A percentile compares a stretch with the other conserved stretches of the same genome.
Conservation (phyloP, 2,797 vertebrate species). For the Cynodonichthys magdalenae region DNA sequence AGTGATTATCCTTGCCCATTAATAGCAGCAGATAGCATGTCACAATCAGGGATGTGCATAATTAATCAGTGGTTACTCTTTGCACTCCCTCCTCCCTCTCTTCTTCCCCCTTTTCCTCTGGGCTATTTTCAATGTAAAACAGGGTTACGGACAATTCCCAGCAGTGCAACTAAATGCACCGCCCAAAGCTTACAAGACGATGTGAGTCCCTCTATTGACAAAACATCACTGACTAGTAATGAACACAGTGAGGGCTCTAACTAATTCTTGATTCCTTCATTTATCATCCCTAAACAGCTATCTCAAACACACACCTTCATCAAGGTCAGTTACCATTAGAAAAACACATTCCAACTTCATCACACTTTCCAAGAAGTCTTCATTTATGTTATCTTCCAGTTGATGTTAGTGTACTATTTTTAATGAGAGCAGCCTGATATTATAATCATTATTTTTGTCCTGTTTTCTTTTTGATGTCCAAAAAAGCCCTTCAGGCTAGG, state of each 20-base stretch:
- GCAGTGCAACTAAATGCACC: conserved; percentile 89
- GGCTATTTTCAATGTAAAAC: conserved; percentile 93
- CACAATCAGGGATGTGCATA: conserved; percentile 91
- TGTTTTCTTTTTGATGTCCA: conserved; percentile 61
- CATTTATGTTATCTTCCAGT: conserved; percentile 43
- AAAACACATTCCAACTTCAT: conserved; percentile 26
- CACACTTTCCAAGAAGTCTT: conserved; percentile 30
- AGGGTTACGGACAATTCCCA: conserved; percentile 95
- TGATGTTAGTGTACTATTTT: conserved; percentile 40
- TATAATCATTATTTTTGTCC: conserved; percentile 59
- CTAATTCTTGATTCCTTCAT: conserved; percentile 66
- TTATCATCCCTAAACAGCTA: conserved; percentile 49
- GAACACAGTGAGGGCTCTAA: conserved; percentile 75
- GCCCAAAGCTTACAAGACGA: conserved; percentile 93
- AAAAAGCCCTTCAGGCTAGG: conserved; percentile 67
- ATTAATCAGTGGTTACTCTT: conserved; percentile 89
- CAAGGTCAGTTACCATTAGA: conserved; percentile 40
- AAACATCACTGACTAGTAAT: conserved; percentile 90
- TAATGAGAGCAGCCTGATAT: conserved; percentile 62
- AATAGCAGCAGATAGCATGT: conserved; percentile 95
- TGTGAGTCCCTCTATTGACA: conserved; percentile 89
- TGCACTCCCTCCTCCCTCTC: conserved; percentile 51
- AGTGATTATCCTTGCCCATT: conserved; percentile 96
- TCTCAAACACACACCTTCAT: conserved; percentile 45
- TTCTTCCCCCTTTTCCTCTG: conserved; percentile 83